These are phyloP conservation scores for Diploptera punctata DNA, from an alignment of 2,888 invertebrate genomes.

Conservation along the genomic window DNA sequence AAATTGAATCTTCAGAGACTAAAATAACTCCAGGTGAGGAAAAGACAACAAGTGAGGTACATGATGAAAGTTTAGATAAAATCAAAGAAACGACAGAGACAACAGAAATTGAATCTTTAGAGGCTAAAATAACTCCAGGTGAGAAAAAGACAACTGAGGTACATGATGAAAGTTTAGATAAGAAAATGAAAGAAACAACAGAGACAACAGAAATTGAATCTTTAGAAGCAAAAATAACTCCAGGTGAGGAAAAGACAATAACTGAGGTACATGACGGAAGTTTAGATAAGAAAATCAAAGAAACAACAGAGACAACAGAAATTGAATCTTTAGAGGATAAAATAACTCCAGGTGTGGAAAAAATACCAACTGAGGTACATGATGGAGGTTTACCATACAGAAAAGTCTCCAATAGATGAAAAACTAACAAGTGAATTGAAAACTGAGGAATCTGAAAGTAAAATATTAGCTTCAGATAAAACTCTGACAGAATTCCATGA, in stretches of 20 bases:
- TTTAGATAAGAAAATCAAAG: too few relatives aligned
- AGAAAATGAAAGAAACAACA: slow-evolving; percentile 3
- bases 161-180: slow-evolving; percentile 40
- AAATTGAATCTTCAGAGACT: not conserved
- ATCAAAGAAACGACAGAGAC: not conserved
- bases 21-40: not conserved
- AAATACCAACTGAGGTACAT: too few relatives aligned
- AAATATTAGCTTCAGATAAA: too few relatives aligned
- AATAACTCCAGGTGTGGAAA: too few relatives aligned
- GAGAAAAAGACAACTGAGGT: not conserved
- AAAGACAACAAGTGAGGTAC: not conserved
- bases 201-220: not conserved
- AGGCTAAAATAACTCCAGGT: slow-evolving; percentile 8
- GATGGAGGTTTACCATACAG: too few relatives aligned
- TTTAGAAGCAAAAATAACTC: slow-evolving; percentile 15
- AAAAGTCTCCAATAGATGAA: slow-evolving; percentile 22
- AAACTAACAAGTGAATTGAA: too few relatives aligned
- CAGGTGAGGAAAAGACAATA: not conserved
- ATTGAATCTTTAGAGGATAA: too few relatives aligned
- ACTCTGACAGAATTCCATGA: too few relatives aligned
- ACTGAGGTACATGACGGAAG: not conserved
- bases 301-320: too few relatives aligned
- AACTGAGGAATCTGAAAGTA: too few relatives aligned
- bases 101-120: not conserved
- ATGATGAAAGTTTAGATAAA: slow-evolving; percentile 39